These are phyloP conservation scores for Brachionus angularis DNA, from an alignment of 1,140 invertebrate genomes.

Conservation along the genomic window DNA sequence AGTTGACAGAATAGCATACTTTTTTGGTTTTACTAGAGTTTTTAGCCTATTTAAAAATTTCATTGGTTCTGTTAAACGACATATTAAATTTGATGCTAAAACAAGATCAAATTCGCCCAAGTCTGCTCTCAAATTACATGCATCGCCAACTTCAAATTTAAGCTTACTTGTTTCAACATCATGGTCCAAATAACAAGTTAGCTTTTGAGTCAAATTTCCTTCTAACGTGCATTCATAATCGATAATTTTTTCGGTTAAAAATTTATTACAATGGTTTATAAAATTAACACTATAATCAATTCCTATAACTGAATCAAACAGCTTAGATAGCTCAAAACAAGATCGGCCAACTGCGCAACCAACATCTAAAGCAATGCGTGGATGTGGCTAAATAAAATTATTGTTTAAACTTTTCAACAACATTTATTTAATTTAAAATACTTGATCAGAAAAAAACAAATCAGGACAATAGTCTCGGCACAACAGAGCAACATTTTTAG, in stretches of 20 bases:
- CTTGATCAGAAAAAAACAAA: conserved; percentile 24
- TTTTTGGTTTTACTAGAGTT: conserved; percentile 37
- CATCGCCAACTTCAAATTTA: conserved; percentile 50
- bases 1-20: conserved; percentile 55
- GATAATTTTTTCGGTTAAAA: conserved; percentile 47
- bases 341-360: conserved; percentile 58
- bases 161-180: conserved; percentile 47
- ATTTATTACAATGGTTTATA: conserved; percentile 52
- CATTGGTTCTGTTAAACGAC: conserved; percentile 52
- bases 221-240: conserved; percentile 44
- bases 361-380: conserved; percentile 5
- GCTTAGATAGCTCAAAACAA: conserved; percentile 53
- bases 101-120: conserved; percentile 56
- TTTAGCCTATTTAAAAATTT: conserved; percentile 52
- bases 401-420: no score
- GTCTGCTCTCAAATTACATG: conserved; percentile 51
- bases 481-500: conserved; percentile 29
- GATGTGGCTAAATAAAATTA: conserved; percentile 12
- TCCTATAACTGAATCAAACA: conserved; percentile 54
- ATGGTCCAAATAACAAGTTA: conserved; percentile 47
- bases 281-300: conserved; percentile 57
- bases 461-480: conserved; percentile 40
- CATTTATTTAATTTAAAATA: neutral
- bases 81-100: conserved; percentile 56
- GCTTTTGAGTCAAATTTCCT: conserved; percentile 46